phyloP scores from a whole-genome alignment of 2,113 vertebrate species.

The Aegypius monachus region DNA sequence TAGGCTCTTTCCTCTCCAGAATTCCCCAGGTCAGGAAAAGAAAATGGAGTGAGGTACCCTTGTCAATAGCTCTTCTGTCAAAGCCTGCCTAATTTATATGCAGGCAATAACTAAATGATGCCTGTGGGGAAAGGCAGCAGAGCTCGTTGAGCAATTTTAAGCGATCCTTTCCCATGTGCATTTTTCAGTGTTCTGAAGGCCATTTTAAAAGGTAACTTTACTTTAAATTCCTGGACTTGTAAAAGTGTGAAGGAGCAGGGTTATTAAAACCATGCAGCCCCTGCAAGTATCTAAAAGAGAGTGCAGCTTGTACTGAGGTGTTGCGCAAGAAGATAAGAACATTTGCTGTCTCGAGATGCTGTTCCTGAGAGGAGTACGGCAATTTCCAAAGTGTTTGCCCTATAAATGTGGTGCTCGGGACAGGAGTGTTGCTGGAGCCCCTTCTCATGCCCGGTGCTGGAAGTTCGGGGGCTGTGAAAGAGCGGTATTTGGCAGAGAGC shows the following conservation, averaged over 20 bases:
- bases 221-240: neutral
- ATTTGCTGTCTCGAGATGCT: neutral
- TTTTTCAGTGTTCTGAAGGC: constrained; percentile 26
- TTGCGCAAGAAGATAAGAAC: neutral
- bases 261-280: neutral
- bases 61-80: constrained; percentile 35
- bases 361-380: neutral
- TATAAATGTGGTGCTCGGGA: neutral
- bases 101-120: constrained; percentile 36
- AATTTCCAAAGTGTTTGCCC: neutral
- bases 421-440: neutral
- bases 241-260: neutral
- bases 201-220: neutral
- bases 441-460: neutral
- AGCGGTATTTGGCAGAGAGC: fast-evolving
- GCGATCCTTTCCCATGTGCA: neutral
- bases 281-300: neutral
- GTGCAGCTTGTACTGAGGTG: neutral
- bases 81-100: constrained; percentile 40
- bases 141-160: constrained; percentile 15
- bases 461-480: neutral
- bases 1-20: neutral
- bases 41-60: neutral
- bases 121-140: constrained; percentile 43
- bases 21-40: neutral